Base-by-base conservation (phyloP, 2,113 vertebrate genomes). In the Apaloderma vittatum region DNA sequence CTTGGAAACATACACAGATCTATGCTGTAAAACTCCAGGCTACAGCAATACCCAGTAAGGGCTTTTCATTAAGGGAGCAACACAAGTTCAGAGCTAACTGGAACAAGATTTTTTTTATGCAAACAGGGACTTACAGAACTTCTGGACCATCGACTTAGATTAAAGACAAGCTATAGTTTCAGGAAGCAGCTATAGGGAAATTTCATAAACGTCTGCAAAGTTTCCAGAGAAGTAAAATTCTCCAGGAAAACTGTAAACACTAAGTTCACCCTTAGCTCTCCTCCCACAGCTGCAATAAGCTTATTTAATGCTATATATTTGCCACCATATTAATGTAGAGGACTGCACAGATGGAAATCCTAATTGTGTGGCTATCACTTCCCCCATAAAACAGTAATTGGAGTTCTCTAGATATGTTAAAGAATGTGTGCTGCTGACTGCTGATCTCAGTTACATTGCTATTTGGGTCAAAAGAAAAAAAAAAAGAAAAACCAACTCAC, bases 401-500 rank as follows among this genome's bases (percentile, higher is more conserved):
- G 65, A 86, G 84, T 92, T 92, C 92, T 88, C 88, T 78, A 26
- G 67, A 23, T 72, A 24, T 55, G n/a, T 21, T 81, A 52, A 77
- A 70, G 59, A 77, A 88, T 76, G 55, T 3, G 11, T 1, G 3
- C 24, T 93, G 75, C 59, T 67, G 59, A 17, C 48, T 66, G 68
- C 70, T 95, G 86, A 80, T 78, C 55, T 92, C 65, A 86, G 61
- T 91, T 74, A 23, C 17, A 24, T 52, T 48, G 51, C 34, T 63
- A 8, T 67, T 92, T 6, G 3, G 49, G 79, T 94, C 51, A 94
- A 55, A 83, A 62, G 26, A 4, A 74, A 58, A 62, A n/a, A 52
- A 37, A 46, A 57, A 15, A 57, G 22, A 48, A 66, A 36, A 84
- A 46, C 71, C 71, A 67, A 1, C 37, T 22, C 22, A 55, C 72